Conservation (phyloP, 2,888 invertebrate species). For the Lasioglossum figueresi region DNA sequence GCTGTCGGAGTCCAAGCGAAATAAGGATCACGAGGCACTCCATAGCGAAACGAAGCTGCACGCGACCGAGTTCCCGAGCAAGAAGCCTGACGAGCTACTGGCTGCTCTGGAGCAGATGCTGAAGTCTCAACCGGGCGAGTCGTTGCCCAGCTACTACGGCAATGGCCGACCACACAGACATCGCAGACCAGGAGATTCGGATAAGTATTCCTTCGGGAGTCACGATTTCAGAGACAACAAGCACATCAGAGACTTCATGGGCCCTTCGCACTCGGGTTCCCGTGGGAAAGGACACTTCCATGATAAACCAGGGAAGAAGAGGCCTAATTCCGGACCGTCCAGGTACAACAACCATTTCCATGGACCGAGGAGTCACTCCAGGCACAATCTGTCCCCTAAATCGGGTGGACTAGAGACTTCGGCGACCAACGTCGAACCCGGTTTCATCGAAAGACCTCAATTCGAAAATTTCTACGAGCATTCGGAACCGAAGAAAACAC, state of each 20-base stretch:
- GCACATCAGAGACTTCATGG: constrained; percentile 73
- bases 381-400: constrained; percentile 64
- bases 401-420: constrained; percentile 68
- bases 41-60: constrained; percentile 77
- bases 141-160: constrained; percentile 64
- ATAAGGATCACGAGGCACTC: constrained; percentile 76
- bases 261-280: constrained; percentile 76
- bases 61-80: constrained; percentile 66
- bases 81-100: constrained; percentile 73
- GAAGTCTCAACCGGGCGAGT: constrained; percentile 72
- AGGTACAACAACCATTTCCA: constrained; percentile 46
- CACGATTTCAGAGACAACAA: constrained; percentile 45
- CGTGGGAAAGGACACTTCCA: constrained; percentile 76
- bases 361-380: constrained; percentile 61
- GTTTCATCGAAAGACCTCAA: constrained; percentile 7
- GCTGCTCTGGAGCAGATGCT: constrained; percentile 76
- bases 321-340: constrained; percentile 60
- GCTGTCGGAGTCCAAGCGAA: constrained; percentile 63
- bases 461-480: constrained; percentile 41
- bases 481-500: constrained; percentile 58
- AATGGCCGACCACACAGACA: constrained; percentile 62
- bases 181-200: constrained; percentile 42
- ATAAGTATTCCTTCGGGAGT: constrained; percentile 10
- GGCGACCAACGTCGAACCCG: constrained; percentile 63
- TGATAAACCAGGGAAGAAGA: constrained; percentile 75